Evolutionary conservation across 2,797 vertebrate species (phyloP).

Genomic region (Darevskia mixta): DNA sequence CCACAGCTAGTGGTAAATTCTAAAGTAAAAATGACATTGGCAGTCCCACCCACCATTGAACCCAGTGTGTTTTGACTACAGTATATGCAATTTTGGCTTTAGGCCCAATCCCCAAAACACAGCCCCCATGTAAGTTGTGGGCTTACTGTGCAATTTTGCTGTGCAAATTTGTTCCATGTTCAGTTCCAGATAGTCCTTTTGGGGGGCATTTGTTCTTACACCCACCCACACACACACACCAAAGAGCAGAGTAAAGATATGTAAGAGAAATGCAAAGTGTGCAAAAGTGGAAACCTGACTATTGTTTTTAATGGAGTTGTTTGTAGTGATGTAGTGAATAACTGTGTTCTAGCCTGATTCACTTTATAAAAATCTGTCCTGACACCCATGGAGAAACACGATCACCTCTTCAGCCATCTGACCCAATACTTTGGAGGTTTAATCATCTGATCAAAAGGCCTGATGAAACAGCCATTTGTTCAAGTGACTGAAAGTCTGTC

Average conservation of each 20-base stretch:
- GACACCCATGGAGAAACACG: slow-evolving; percentile 59
- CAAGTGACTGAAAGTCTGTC: slow-evolving; percentile 76
- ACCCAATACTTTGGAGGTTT: slow-evolving; percentile 69
- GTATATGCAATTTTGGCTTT: no score
- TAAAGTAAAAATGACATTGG: no score
- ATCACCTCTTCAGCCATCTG: slow-evolving; percentile 69
- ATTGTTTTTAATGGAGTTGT: accelerated
- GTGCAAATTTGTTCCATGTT: no score
- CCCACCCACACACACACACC: no score
- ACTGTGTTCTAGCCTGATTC: slow-evolving; percentile 55
- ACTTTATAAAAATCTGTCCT: slow-evolving; percentile 73
- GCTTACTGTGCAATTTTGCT: no score
- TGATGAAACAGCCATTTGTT: slow-evolving; percentile 66
- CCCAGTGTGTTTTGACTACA: no score
- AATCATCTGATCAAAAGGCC: slow-evolving; percentile 72
- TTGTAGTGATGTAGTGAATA: slow-evolving; percentile 1
- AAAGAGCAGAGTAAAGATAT: not conserved
- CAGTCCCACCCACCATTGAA: no score
- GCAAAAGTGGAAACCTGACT: accelerated
- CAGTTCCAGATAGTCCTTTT: no score
- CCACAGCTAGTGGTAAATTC: no score
- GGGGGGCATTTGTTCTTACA: no score
- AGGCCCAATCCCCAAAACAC: no score
- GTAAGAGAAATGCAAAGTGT: not conserved
- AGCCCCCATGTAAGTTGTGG: no score